These are phyloP conservation scores for Pitangus sulphuratus DNA, from an alignment of 2,797 vertebrate species.

Conservation along the genomic window DNA sequence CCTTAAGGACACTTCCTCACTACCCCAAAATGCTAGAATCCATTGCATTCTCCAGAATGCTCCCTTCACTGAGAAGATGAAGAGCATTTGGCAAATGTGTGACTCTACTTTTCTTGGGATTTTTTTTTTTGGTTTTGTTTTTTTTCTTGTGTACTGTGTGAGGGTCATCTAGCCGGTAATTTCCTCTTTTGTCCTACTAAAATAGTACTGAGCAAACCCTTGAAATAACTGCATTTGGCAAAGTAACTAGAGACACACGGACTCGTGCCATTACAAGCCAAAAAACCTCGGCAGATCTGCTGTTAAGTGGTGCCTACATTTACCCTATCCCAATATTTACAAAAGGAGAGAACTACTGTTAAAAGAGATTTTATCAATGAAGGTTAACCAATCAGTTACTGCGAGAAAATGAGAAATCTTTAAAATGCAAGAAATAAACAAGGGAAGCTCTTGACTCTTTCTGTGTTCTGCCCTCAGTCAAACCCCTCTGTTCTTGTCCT, in stretches of 20 bases:
- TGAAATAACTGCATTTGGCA: background rate
- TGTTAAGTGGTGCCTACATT: background rate
- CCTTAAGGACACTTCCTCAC: background rate
- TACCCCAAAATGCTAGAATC: background rate
- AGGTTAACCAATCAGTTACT: background rate
- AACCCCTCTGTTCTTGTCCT: background rate
- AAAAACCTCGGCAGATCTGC: background rate
- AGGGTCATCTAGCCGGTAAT: background rate
- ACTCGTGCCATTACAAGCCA: background rate
- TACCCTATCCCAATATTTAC: background rate
- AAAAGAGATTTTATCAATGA: background rate
- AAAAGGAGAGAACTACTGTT: background rate
- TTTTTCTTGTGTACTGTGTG: background rate
- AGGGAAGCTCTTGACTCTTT: background rate
- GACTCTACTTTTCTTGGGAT: background rate
- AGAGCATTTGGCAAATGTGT: background rate
- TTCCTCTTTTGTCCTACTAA: background rate
- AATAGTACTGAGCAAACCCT: background rate
- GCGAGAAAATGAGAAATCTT: background rate
- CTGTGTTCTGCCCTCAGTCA: background rate
- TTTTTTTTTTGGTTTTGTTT: no score
- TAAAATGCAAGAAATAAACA: background rate
- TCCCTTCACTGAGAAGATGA: background rate
- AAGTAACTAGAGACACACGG: background rate
- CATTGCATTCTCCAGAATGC: background rate